These are phyloP conservation scores for Rutilus rutilus DNA, from an alignment of 2,113 vertebrate genomes.

Conservation along the genomic window DNA sequence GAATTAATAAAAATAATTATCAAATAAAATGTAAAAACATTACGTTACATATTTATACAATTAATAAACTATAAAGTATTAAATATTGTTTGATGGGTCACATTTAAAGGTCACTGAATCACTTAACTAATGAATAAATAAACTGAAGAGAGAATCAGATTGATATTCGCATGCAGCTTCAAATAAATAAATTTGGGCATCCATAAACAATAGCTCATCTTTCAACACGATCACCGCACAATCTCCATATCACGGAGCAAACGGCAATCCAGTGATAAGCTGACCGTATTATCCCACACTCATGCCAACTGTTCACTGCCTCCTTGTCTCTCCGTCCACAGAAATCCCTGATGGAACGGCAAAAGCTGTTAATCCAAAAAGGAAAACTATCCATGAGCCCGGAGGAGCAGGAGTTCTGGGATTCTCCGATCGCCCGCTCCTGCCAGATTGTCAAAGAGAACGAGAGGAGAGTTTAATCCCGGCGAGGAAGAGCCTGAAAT, in stretches of 20 bases:
- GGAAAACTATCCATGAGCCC: slow-evolving; percentile 58
- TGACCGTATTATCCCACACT: slow-evolving; percentile 43
- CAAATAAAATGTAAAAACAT: no score
- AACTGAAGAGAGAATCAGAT: no score
- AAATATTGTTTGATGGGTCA: no score
- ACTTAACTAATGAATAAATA: no score
- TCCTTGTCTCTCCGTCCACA: neutral
- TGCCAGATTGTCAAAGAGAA: neutral
- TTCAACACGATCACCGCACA: neutral
- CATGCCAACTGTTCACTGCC: slow-evolving; percentile 38
- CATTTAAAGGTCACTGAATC: no score
- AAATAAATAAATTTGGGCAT: no score
- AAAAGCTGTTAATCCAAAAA: slow-evolving; percentile 15
- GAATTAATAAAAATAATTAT: neutral
- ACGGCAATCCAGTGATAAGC: slow-evolving; percentile 47
- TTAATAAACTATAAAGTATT: no score
- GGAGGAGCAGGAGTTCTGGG: slow-evolving; percentile 59
- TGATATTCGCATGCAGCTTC: no score
- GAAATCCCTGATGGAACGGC: neutral
- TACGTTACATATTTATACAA: no score
- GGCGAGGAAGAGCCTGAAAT: neutral
- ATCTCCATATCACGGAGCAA: slow-evolving; percentile 45
- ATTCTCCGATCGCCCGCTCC: slow-evolving; percentile 50
- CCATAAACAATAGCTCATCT: neutral
- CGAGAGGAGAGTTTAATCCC: neutral